Evolutionary conservation across 2,797 vertebrate species (phyloP).

Genomic region (Aphelocoma californica): DNA sequence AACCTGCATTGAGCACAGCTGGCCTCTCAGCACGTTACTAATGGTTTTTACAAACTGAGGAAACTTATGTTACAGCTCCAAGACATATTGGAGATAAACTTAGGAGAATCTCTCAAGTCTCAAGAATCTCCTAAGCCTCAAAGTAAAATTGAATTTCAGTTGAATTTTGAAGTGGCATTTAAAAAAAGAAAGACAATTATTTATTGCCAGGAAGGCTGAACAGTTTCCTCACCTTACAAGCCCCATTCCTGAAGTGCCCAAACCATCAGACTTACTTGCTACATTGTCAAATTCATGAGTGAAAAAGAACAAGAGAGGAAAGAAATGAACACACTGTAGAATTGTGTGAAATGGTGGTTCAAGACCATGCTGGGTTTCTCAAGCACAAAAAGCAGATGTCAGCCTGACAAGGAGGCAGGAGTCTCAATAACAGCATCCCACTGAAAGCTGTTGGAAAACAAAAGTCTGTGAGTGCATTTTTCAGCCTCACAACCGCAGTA

Average conservation of each 20-base stretch:
- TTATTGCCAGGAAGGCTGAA: background rate
- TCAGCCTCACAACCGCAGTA: background rate
- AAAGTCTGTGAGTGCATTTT: background rate
- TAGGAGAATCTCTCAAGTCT: background rate
- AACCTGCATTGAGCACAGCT: background rate
- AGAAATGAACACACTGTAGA: background rate
- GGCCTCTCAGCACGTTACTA: background rate
- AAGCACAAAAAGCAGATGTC: background rate
- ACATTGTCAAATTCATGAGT: background rate
- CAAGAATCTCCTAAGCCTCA: background rate
- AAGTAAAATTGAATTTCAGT: background rate
- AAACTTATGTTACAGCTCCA: background rate
- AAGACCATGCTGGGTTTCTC: background rate
- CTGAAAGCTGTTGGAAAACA: background rate
- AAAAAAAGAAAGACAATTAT: background rate
- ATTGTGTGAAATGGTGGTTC: background rate
- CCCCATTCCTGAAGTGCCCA: background rate
- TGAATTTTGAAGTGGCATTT: background rate
- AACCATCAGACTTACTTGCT: background rate
- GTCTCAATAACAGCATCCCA: background rate
- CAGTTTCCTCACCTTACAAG: background rate
- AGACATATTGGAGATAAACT: background rate
- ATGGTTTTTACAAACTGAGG: background rate
- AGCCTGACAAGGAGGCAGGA: background rate
- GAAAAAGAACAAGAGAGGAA: background rate